Evolutionary conservation across 2,797 vertebrate genomes (phyloP).

Genomic region (Siniperca undulata): DNA sequence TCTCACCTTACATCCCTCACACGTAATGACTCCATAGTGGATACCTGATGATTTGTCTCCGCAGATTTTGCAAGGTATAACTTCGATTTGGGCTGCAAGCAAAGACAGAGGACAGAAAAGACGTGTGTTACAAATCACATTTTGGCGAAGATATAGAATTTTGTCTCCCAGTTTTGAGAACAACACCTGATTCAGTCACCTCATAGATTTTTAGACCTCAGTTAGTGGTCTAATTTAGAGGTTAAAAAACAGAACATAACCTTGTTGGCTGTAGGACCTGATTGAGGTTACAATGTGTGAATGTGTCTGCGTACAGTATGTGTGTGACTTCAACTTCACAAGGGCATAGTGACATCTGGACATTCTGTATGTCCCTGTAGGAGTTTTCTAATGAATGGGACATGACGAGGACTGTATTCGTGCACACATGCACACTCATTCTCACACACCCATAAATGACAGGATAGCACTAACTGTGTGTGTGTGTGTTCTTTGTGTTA

Average conservation of each 20-base stretch:
- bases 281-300: conserved; percentile 28
- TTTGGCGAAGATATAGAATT: conserved; percentile 19
- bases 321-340: conserved; percentile 54
- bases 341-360: conserved; percentile 74
- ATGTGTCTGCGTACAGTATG: background rate
- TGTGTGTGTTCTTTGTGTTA: conserved; percentile 44
- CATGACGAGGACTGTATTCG: conserved; percentile 14
- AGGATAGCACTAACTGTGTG: conserved; percentile 34
- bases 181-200: conserved; percentile 20
- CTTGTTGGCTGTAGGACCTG: conserved; percentile 27
- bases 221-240: conserved; percentile 57
- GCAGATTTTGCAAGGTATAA: conserved; percentile 99
- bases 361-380: conserved; percentile 49
- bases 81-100: conserved; percentile 97
- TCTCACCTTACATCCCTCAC: conserved; percentile 98
- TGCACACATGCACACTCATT: conserved; percentile 19
- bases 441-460: conserved; percentile 36
- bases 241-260: conserved; percentile 37
- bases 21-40: conserved; percentile 99
- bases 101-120: conserved; percentile 24
- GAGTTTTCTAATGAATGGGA: conserved; percentile 56
- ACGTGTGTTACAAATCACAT: conserved; percentile 16
- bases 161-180: conserved; percentile 7
- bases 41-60: conserved; percentile 99
- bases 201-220: conserved; percentile 29